These are phyloP conservation scores for Zaprionus ornatus DNA, from an alignment of 1,140 invertebrate genomes.

Conservation along the genomic window DNA sequence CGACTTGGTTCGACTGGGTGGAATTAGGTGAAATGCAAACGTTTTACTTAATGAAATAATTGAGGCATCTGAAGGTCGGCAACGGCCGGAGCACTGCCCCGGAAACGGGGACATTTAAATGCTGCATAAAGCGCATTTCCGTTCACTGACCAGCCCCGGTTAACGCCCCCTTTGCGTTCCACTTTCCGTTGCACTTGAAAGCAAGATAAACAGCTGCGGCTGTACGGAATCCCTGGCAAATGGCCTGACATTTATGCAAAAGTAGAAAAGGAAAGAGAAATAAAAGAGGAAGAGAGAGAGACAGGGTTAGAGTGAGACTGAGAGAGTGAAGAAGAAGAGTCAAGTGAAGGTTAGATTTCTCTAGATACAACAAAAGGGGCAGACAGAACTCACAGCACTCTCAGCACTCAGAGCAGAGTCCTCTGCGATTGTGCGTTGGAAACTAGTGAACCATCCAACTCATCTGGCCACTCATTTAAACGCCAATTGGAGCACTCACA, in stretches of 20 bases:
- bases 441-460: conserved; percentile 20
- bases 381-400: conserved; percentile 1
- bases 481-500: conserved; percentile 43
- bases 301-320: conserved; percentile 2
- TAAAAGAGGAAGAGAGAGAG: neutral
- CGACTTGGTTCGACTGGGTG: conserved; percentile 36
- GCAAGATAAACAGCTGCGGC: conserved; percentile 66
- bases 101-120: conserved; percentile 75
- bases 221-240: conserved; percentile 61
- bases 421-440: neutral
- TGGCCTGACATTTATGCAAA: conserved; percentile 69
- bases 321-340: neutral
- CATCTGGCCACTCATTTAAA: conserved; percentile 60
- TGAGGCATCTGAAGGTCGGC: conserved; percentile 77
- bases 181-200: conserved; percentile 52
- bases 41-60: conserved; percentile 82
- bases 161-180: conserved; percentile 31
- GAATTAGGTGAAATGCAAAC: conserved; percentile 83
- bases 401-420: neutral
- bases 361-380: neutral
- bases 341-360: conserved; percentile 1
- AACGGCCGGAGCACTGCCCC: conserved; percentile 20
- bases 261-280: neutral
- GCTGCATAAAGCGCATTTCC: conserved; percentile 73
- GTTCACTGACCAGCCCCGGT: conserved; percentile 31